Base-by-base conservation (phyloP, 1,140 invertebrate species). In the Drosophila serrata region DNA sequence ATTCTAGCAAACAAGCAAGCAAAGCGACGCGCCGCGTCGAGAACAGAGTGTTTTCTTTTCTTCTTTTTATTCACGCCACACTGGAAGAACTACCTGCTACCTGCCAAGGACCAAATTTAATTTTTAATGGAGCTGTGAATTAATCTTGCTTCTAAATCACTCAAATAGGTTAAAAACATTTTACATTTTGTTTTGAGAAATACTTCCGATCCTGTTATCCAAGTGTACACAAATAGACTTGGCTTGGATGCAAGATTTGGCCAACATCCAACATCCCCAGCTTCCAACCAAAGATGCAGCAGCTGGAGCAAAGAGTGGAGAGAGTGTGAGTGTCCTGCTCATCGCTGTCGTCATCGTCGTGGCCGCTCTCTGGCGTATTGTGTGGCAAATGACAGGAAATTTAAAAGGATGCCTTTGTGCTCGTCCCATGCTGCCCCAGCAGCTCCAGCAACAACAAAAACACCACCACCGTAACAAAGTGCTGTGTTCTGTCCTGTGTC, bases 301-400 rank as follows among this genome's bases (percentile, higher is more conserved):
- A 78, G 43, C 64, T 60, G 45, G 29, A 76, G 46, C 40, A 33
- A 33, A 56, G 40, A 42, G 61, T 40, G 61, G 56, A 61, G 24
- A 48, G 45, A 42, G 53, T n/a, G 33, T n/a, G n/a, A n/a, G n/a
- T 29, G 35, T 67, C 33, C 27, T 64, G 56, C 37, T 61, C 61
- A 61, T 76, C 61, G 27, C 61, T 40, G 29, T 45, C 64, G 64
- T 62, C 59, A 87, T 75, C 69, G 56, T 48, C 48, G 75, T 81
- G 62, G 82, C 79, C 78, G 78, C 75, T 90, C 85, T 90, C 85
- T 58, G 81, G 85, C 85, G 85, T 90, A 90, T 90, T 90, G 85
- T 90, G 85, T 90, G 85, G 85, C 86, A 90, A 90, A 90, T 90
- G 85, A 90, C 85, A 90, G 86, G 85, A 90, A 90, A 90, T 90